phyloP scores from a whole-genome alignment of 2,113 vertebrate genomes.

The Prochilodus magdalenae region DNA sequence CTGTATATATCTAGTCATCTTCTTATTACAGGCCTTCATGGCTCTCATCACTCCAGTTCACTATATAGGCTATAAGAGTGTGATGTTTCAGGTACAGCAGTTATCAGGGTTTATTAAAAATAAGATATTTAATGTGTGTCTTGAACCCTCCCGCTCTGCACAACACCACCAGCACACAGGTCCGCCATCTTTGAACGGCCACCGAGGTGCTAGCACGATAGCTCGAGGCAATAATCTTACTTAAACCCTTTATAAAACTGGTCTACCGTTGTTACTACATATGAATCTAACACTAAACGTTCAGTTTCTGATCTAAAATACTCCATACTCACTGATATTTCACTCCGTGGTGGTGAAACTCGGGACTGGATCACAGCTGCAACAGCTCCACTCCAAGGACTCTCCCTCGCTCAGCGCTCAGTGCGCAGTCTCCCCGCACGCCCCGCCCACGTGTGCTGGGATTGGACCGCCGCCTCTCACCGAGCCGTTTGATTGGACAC shows the following conservation, averaged over 20 bases:
- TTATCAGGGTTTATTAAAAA: too few species aligned
- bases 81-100: too few species aligned
- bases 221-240: not conserved
- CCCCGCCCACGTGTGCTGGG: conserved; percentile 14
- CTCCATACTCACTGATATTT: conserved; percentile 25
- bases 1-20: too few species aligned
- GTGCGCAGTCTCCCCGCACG: not conserved
- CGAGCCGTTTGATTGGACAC: conserved; percentile 26
- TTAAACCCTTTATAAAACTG: not conserved
- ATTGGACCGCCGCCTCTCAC: conserved; percentile 5
- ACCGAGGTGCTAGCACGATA: conserved; percentile 8
- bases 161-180: not conserved
- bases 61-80: too few species aligned
- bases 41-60: too few species aligned
- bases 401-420: not conserved
- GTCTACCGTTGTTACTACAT: not conserved
- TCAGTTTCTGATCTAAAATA: not conserved
- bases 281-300: too few species aligned
- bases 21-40: too few species aligned
- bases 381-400: not conserved
- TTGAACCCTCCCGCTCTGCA: conserved; percentile 8
- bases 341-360: not conserved
- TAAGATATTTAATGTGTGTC: not conserved
- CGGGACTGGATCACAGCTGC: not conserved
- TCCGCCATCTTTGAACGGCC: conserved; percentile 53